phyloP scores from a whole-genome alignment of 2,888 invertebrate species.

The Nomada fucata region DNA sequence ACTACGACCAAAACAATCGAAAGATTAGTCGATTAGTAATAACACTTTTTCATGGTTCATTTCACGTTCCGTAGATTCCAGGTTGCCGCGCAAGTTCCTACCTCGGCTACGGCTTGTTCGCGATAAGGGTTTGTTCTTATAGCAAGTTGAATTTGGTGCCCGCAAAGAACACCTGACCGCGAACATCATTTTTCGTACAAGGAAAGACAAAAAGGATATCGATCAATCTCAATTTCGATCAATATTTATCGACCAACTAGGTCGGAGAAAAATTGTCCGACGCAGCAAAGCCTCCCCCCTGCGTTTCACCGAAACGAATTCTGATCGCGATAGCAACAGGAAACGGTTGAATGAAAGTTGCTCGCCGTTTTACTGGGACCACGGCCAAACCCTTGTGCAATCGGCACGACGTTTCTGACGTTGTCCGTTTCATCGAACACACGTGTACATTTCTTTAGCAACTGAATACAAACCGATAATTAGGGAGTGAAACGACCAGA shows the following conservation, averaged over 20 bases:
- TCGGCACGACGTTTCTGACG: conserved; percentile 19
- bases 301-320: not conserved
- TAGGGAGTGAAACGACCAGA: no score
- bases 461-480: not conserved
- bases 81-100: not conserved
- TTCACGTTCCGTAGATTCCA: not conserved
- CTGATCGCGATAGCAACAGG: not conserved
- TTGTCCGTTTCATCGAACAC: conserved; percentile 18
- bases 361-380: conserved; percentile 29
- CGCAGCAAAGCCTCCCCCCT: no score
- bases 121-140: no score
- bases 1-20: not conserved
- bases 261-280: no score
- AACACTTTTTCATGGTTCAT: not conserved
- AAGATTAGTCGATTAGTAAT: not conserved
- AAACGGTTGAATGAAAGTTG: conserved; percentile 18
- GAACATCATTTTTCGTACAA: no score
- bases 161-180: no score
- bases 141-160: no score
- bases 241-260: no score
- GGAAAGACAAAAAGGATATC: no score
- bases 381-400: conserved; percentile 41
- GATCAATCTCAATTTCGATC: no score
- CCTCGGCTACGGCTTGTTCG: no score
- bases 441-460: conserved; percentile 8